Conservation (phyloP, 2,797 vertebrate species). For the Catamblyrhynchus diadema region DNA sequence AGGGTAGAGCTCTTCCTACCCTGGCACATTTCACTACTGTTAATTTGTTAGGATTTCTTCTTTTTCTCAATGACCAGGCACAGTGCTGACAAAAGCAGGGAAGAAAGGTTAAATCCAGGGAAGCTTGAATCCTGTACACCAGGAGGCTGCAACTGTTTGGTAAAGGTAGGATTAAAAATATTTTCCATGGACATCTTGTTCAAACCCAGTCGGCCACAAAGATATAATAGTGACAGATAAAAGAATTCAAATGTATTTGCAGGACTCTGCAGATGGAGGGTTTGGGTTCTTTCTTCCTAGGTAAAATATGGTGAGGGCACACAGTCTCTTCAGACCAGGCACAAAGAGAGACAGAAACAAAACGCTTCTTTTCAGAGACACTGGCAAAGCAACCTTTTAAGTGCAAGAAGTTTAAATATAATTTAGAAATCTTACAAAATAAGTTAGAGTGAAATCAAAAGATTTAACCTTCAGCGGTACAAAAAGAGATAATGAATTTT, state of each 20-base stretch:
- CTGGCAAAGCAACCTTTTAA: slow-evolving; percentile 52
- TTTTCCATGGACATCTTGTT: not conserved
- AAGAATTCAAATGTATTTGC: not conserved
- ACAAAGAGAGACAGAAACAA: not conserved
- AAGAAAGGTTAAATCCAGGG: not conserved
- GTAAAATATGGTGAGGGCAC: not conserved
- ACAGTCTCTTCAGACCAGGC: not conserved
- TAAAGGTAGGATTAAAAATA: not conserved
- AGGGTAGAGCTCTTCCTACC: not conserved
- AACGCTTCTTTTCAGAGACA: not conserved
- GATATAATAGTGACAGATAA: not conserved
- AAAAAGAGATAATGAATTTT: slow-evolving; percentile 72
- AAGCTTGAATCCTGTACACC: not conserved
- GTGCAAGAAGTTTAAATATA: slow-evolving; percentile 59
- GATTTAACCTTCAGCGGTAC: slow-evolving; percentile 62
- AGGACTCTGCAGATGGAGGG: not conserved
- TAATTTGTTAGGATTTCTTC: not conserved
- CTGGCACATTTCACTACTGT: not conserved
- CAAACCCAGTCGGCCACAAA: not conserved
- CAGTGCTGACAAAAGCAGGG: not conserved
- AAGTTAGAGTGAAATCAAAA: slow-evolving; percentile 69
- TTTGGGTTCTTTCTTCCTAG: not conserved
- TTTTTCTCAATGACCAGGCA: not conserved
- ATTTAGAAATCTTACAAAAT: slow-evolving; percentile 66
- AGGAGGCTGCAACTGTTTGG: not conserved